A percentile compares a stretch with the other conserved stretches of the same genome.
Conservation (phyloP, 2,113 vertebrate species). For the Pterocles orientalis region DNA sequence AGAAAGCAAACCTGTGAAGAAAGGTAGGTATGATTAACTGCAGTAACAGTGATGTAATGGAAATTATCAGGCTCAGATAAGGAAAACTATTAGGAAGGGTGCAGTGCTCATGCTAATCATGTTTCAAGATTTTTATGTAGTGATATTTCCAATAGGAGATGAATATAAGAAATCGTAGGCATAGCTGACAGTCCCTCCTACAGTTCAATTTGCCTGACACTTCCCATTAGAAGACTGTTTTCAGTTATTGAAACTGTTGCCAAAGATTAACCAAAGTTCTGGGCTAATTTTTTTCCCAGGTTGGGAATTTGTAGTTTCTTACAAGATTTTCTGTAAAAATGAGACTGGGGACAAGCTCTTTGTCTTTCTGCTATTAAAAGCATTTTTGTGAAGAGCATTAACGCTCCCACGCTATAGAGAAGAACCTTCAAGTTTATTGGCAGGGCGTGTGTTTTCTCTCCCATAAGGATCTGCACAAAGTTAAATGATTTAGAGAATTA, state of each 20-base stretch:
- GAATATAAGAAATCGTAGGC: neutral
- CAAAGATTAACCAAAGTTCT: conserved; percentile 14
- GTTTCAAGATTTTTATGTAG: conserved; percentile 19
- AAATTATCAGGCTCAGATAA: conserved; percentile 31
- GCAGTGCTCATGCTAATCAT: neutral
- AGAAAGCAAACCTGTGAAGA: neutral
- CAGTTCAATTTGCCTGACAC: conserved; percentile 58
- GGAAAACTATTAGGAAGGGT: neutral
- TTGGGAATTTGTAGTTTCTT: neutral
- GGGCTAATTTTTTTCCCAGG: neutral
- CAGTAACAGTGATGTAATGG: neutral
- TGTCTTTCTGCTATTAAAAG: neutral
- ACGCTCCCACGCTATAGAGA: neutral
- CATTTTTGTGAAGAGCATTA: neutral
- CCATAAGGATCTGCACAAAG: neutral
- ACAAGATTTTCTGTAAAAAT: neutral
- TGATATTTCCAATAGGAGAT: conserved; percentile 7
- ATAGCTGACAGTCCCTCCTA: conserved; percentile 51
- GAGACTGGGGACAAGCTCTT: neutral
- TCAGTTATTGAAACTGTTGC: conserved; percentile 19
- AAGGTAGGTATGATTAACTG: neutral
- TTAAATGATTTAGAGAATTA: neutral
- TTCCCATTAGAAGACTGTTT: conserved; percentile 32
- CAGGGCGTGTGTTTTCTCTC: neutral
- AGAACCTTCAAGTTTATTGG: neutral